A percentile compares a stretch with the other conserved stretches of the same genome.
These are phyloP conservation scores for Trichomalopsis sarcophagae DNA, from an alignment of 1,140 invertebrate species.

Conservation along the genomic window DNA sequence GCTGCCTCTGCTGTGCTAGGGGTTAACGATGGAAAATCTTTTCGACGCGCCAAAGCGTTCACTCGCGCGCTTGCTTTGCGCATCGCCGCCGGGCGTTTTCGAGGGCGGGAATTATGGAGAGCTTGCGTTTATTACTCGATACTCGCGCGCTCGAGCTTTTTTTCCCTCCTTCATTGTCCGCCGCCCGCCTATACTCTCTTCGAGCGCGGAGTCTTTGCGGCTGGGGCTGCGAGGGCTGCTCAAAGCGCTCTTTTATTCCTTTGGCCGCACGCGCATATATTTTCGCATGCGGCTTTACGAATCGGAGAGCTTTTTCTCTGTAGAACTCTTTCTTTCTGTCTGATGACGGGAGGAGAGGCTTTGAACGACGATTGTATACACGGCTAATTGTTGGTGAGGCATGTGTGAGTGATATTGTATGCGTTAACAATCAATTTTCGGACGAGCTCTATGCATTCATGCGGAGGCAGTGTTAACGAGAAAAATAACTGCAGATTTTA, in stretches of 20 bases:
- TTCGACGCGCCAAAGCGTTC: neutral
- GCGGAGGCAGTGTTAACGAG: too few species aligned
- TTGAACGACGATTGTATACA: too few species aligned
- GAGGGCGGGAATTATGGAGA: neutral
- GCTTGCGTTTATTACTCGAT: neutral
- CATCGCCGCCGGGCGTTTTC: neutral
- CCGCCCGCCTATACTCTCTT: too few species aligned
- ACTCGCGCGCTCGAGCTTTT: neutral
- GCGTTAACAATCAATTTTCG: neutral
- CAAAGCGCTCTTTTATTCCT: neutral
- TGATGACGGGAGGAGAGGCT: too few species aligned
- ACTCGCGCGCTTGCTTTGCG: neutral
- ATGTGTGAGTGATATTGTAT: too few species aligned
- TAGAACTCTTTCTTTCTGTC: too few species aligned
- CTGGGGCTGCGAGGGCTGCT: neutral
- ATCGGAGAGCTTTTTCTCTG: too few species aligned
- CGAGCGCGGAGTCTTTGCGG: neutral
- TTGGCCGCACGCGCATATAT: neutral
- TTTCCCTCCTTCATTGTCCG: neutral
- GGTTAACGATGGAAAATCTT: conserved; percentile 4
- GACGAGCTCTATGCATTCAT: neutral
- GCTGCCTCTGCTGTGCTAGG: neutral
- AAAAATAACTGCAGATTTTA: neutral
- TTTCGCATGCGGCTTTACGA: neutral
- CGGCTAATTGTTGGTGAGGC: too few species aligned